Evolutionary conservation across 2,797 vertebrate genomes (phyloP), one percentile per base, ranked within the genome.

Genomic region (Pseudomugil gertrudae): DNA sequence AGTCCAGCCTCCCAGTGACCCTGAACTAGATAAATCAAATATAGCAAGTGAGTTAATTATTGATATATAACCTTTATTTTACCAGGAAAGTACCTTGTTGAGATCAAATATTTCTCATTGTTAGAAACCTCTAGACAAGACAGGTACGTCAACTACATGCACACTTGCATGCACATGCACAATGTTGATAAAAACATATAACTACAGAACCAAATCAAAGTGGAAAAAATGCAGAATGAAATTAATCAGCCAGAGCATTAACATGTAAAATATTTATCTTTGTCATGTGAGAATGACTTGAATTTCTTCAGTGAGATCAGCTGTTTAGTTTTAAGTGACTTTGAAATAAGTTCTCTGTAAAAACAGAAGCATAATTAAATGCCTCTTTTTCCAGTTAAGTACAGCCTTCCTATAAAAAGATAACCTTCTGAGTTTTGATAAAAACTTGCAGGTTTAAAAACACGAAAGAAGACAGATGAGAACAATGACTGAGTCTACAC

Each of bases 241-340:
- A 10, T 9, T 47, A 11, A 47, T 47, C n/a, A 47, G 19, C 5
- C 38, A 19, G 8, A 17, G 38, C 15, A 38, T 17, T 14, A 15
- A 36, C 11, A 36, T 45, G 19, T 45, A n/a, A 45, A 45, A 45
- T 7, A 9, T 47, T 47, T 47, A 9, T 21, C 19, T 47, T 3
- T 9, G 43, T 47, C 43, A 45, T 4, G 8, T 3, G 1, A 45
- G n/a, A n/a, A n/a, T n/a, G 19, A 15, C 29, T 61, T 61, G 30
- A 61, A 61, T 50, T 61, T 3, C 48, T 61, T 50, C 47, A 48
- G 30, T 50, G 21, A 61, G 14, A 23, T 4, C 40, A 21, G 11
- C 30, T 9, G n/a, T 5, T 33, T 17, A 60, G 15, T 17, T 23
- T 0, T 23, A 13, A 45, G 23, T 60, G 29, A 48, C 48, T 48